Conservation (phyloP, 2,113 vertebrate species). For the Rana temporaria region DNA sequence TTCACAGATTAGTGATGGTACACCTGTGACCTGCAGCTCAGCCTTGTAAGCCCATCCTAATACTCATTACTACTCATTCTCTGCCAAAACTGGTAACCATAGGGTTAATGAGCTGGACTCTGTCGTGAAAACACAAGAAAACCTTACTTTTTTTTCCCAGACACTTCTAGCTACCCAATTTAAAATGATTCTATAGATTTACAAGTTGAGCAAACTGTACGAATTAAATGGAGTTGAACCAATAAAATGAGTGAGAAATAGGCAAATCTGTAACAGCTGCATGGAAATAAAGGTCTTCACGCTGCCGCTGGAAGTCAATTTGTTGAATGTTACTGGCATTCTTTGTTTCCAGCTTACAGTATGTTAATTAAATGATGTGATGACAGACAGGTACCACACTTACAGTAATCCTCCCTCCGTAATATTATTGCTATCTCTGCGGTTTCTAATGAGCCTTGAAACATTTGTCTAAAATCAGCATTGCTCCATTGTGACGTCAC, state of each 20-base stretch:
- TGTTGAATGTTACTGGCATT: constrained; percentile 27
- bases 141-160: constrained; percentile 22
- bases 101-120: constrained; percentile 19
- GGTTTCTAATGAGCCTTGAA: constrained; percentile 13
- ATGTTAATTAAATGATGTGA: constrained; percentile 59
- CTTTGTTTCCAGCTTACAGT: constrained; percentile 59
- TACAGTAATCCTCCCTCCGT: constrained; percentile 47
- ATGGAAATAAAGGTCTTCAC: constrained; percentile 52
- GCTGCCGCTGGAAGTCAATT: constrained; percentile 41
- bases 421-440: constrained; percentile 40
- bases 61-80: too few relatives aligned
- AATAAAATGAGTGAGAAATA: constrained; percentile 53
- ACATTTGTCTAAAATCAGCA: constrained; percentile 1
- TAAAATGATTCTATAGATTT: constrained; percentile 47
- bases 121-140: neutral
- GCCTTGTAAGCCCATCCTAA: too few relatives aligned
- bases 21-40: too few relatives aligned
- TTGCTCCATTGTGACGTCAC: neutral
- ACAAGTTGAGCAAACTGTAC: constrained; percentile 46
- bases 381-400: constrained; percentile 58
- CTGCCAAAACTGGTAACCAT: neutral
- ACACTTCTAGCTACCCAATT: constrained; percentile 21
- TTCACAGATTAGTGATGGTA: too few relatives aligned
- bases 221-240: constrained; percentile 52
- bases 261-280: constrained; percentile 51